phyloP scores from a whole-genome alignment of 2,888 invertebrate species.

The Mantis religiosa region DNA sequence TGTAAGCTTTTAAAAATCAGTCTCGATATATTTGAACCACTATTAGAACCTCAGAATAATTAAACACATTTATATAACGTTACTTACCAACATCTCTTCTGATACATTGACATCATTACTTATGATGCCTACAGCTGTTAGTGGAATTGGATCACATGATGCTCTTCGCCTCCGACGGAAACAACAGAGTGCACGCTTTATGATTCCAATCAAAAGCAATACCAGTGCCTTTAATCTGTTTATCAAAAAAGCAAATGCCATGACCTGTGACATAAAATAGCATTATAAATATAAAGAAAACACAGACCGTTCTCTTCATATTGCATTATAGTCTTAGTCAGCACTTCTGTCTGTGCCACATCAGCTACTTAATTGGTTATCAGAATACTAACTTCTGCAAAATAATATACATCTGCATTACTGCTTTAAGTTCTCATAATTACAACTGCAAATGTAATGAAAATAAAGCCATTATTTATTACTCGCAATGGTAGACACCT shows the following conservation, averaged over 20 bases:
- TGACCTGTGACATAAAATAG: conserved; percentile 27
- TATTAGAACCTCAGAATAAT: no score
- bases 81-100: background rate
- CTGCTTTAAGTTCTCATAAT: no score
- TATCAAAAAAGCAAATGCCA: conserved; percentile 48
- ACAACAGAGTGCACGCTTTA: conserved; percentile 59
- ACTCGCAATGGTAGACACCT: no score
- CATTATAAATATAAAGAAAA: background rate
- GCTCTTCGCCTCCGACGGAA: conserved; percentile 52
- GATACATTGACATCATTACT: conserved; percentile 6
- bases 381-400: no score
- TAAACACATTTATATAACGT: background rate
- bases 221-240: conserved; percentile 55
- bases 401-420: no score
- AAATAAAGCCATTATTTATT: no score
- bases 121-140: conserved; percentile 49
- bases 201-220: conserved; percentile 50
- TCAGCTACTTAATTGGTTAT: no score
- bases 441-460: no score
- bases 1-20: no score
- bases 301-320: background rate
- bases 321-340: no score
- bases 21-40: no score
- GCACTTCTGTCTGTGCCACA: no score
- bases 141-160: conserved; percentile 52